Evolutionary conservation across 1,140 invertebrate genomes (phyloP), one percentile per base, ranked within the genome.

Genomic region (Centruroides sculpturatus): DNA sequence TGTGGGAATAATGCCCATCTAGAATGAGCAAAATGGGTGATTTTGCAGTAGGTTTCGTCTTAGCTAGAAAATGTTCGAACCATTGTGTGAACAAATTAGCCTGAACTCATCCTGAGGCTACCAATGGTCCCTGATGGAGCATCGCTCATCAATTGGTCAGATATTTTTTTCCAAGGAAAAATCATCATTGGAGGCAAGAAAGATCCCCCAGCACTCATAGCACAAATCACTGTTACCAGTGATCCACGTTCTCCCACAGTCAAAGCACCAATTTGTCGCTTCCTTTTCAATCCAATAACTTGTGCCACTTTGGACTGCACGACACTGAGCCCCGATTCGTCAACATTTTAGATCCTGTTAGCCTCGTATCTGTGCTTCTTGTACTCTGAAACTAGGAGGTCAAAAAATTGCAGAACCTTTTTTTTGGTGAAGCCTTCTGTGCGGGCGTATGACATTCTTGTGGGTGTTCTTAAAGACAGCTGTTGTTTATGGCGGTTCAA

Each of bases 1-100:
- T 71, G 61, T 74, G 71, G 9, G 64, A 71, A 23, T 58, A 61
- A 66, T 75, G 71, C 8, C 71, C 73, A 70, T 75, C 70, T 47
- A 74, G 63, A 50, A 75, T 57, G 7, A 75, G 64, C 11, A 75
- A 51, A 51, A 73, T 68, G 46, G 68, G 68, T 12, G 66, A 57
- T 11, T 69, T 65, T 51, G 55, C 47, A 47, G 64, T 57, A 47
- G 67, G 58, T 55, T 66, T 35, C 6, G 58, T 56, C 13, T 60
- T 50, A 47, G 59, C 47, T 8, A 71, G 60, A 58, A 75, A 75
- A 57, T 70, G 66, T 56, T 67, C 60, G 34, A 75, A 65, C 70
- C 71, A 76, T 59, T 68, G 63, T 6, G 61, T 66, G 64, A 75
- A 75, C n/a, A 73, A 54, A 58, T 71, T 69, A 8, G 69, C 67